Base-by-base conservation (phyloP, 2,113 vertebrate species). In the Passer montanus region DNA sequence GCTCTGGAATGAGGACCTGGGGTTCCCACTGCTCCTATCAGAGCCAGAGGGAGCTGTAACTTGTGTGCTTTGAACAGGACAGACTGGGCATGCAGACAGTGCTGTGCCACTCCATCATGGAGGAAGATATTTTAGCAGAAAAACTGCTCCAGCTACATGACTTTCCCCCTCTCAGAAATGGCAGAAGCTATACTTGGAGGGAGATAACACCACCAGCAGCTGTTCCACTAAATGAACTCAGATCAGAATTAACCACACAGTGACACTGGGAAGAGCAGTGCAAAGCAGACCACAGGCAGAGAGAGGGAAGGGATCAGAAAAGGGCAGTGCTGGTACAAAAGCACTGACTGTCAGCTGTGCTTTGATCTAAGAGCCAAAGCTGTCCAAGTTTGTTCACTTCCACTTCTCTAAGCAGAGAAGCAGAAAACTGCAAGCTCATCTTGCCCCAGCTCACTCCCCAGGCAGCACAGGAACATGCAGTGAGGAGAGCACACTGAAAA, bases 371-470 rank as follows among this genome's bases (percentile, higher is more conserved):
- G 69, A 97, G 80, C 64, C 91, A 96, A 90, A 87, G 76, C 75
- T 83, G 90, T 77, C 95, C 94, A 44, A 47, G 39, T 50, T 77
- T 77, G 59, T 78, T 88, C 85, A 22, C 56, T 92, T 94, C 68
- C 82, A 86, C 72, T 84, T 55, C 89, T 79, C 89, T 37, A 89
- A 82, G 75, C 89, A 92, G 31, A 79, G 78, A 22, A 82, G 37
- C 59, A 69, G 83, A 77, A 95, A 95, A 92, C 20, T 83, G 90
- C 94, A 90, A 93, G 94, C 89, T 97, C 91, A 78, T 78, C 91
- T 49, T 27, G 7, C 60, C 44, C 26, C 24, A 21, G 47, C 50
- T 88, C 33, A 3, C 64, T 63, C 86, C 68, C 26, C 27, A 50
- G 70, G 13, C 44, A 88, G 70, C 78, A 49, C 46, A 64, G 56